Percentiles rank a stretch among this genome's conserved stretches.
Evolutionary conservation across 2,888 invertebrate species (phyloP).

Genomic region (Macroteleia sp.): DNA sequence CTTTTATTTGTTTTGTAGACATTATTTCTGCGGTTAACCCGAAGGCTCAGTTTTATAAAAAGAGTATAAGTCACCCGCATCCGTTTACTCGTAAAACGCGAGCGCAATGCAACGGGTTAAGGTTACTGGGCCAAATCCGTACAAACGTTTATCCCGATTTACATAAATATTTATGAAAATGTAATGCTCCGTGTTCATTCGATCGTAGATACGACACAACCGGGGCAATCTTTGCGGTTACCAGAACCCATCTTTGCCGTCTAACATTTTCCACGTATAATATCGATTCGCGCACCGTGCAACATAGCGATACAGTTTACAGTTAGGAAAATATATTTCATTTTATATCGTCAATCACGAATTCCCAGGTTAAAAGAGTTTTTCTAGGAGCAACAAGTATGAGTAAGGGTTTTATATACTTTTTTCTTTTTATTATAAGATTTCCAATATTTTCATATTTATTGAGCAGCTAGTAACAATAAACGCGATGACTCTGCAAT

Average conservation of each 20-base stretch:
- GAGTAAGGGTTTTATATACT: too few species aligned
- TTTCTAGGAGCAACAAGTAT: too few species aligned
- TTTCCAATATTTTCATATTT: too few species aligned
- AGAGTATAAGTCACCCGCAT: not conserved
- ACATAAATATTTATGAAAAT: constrained; percentile 45
- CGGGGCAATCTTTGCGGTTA: constrained; percentile 16
- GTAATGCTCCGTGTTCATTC: constrained; percentile 21
- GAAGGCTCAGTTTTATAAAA: too few species aligned
- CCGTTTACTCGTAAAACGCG: not conserved
- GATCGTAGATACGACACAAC: constrained; percentile 17
- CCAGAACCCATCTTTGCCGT: constrained; percentile 5
- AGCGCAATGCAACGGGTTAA: constrained; percentile 29
- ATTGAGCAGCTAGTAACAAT: too few species aligned
- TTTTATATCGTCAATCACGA: too few species aligned
- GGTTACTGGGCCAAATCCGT: constrained; percentile 38
- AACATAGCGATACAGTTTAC: constrained; percentile 12
- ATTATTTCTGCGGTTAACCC: too few species aligned
- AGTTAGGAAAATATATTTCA: constrained; percentile 12
- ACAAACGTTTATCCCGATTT: constrained; percentile 24
- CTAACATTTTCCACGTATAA: not conserved
- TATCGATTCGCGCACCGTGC: constrained; percentile 1
- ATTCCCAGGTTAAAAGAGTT: too few species aligned
- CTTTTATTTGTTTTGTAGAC: too few species aligned
- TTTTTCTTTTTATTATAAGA: too few species aligned
- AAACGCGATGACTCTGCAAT: too few species aligned